Percentiles rank a stretch among this genome's conserved stretches.
Evolutionary conservation across 2,797 vertebrate species (phyloP).

Genomic region (Malurus splendens): DNA sequence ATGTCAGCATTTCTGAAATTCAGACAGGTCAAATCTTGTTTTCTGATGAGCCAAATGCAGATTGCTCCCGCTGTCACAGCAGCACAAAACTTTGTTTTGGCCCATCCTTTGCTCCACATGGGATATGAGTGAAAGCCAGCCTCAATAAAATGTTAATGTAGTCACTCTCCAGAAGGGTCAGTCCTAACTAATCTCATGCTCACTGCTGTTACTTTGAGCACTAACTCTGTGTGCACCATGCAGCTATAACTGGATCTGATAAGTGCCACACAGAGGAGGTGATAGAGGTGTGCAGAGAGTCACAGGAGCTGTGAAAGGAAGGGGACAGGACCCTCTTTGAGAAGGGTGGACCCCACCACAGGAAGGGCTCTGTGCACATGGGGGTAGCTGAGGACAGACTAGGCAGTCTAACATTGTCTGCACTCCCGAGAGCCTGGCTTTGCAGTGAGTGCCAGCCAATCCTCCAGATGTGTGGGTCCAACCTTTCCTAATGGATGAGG

Average conservation of each 20-base stretch:
- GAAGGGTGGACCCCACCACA: not conserved
- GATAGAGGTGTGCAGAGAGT: not conserved
- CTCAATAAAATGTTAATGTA: not conserved
- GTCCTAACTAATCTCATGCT: not conserved
- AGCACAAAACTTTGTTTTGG: not conserved
- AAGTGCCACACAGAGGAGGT: not conserved
- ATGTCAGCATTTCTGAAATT: not conserved
- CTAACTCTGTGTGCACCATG: not conserved
- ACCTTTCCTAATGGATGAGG: not conserved
- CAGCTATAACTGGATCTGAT: not conserved
- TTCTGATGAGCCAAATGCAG: not conserved
- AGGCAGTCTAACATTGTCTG: rapidly evolving
- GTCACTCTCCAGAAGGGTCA: not conserved
- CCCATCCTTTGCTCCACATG: not conserved
- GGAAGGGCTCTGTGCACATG: not conserved
- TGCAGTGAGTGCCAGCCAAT: not conserved
- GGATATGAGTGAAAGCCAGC: not conserved
- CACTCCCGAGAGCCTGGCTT: rapidly evolving
- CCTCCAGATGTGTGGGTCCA: not conserved
- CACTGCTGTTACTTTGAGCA: not conserved
- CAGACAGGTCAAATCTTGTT: not conserved
- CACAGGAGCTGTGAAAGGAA: not conserved
- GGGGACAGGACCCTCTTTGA: not conserved
- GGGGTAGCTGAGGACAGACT: no score
- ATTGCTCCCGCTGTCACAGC: not conserved